Base-by-base conservation (phyloP, 2,888 invertebrate genomes). In the Protodeltote pygarga region DNA sequence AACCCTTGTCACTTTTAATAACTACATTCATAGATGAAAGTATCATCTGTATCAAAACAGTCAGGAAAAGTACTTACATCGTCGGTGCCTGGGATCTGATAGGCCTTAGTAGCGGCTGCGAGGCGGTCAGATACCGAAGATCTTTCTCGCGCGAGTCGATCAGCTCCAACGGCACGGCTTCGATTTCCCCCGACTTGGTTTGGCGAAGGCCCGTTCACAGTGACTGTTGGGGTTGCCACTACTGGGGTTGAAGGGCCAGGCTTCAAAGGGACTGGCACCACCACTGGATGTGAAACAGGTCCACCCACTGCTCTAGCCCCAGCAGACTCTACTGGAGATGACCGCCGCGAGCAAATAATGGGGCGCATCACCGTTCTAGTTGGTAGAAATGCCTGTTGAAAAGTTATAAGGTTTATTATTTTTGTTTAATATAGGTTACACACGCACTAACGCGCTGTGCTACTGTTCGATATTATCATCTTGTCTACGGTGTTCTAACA, bases 1-100 rank as follows among this genome's bases (percentile, higher is more conserved):
- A n/a, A n/a, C n/a, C n/a, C n/a, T n/a, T n/a, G n/a, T n/a, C n/a
- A n/a, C n/a, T n/a, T n/a, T n/a, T n/a, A n/a, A n/a, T n/a, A n/a
- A n/a, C n/a, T n/a, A n/a, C n/a, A n/a, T n/a, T n/a, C n/a, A n/a
- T n/a, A n/a, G n/a, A n/a, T n/a, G n/a, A n/a, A n/a, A n/a, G n/a
- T n/a, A n/a, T n/a, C n/a, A n/a, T n/a, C n/a, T n/a, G n/a, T n/a
- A n/a, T n/a, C n/a, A n/a, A n/a, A n/a, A n/a, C n/a, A n/a, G n/a
- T 20, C 14, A 31, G 41, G 25, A 23, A 27, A 3, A 34, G 35
- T 47, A 77, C 82, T 80, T 61, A 87, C 87, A 41, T 87, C 84
- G 32, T 86, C 85, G 0, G 78, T 76, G 5, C 77, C 73, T 20
- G 75, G 72, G 5, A 61, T 61, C 20, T 73, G 41, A 8, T 66